Base-by-base conservation (phyloP, 1,140 invertebrate genomes). In the Phenacoccus solenopsis region DNA sequence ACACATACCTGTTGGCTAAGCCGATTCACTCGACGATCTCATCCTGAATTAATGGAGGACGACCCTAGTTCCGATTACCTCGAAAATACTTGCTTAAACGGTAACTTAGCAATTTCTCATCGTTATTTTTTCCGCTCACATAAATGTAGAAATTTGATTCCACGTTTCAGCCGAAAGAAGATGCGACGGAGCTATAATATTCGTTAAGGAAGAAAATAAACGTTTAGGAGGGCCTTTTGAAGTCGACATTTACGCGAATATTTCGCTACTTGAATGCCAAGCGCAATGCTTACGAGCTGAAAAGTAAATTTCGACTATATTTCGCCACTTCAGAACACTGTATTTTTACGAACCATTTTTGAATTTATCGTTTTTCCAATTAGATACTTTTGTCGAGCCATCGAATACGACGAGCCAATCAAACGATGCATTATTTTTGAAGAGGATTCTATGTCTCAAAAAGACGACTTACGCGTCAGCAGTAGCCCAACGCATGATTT, bases 81-180 rank as follows among this genome's bases (percentile, higher is more conserved):
- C 73, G 92, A 95, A 82, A 95, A 95, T 75, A 91, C 90, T 57
- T 95, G 92, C 77, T 78, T 95, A 0, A 91, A 90, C 78, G 88
- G 91, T 92, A 81, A 82, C 75, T 75, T 28, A 16, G 61, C 16
- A 10, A 1, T 28, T 20, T 7, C n/a, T 32, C 13, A 7, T 32
- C 30, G 13, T 32, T 32, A 32, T 13, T 5, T 32, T 5, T 7
- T 32, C 30, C 30, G 13, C 30, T 32, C 5, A 32, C 30, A 32
- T 13, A 5, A 28, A 30, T n/a, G 3, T 30, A 28, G 13, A 28
- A 5, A 21, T 10, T 67, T 67, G 7, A 22, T 67, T 67, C 9
- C 16, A n/a, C 70, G 28, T 70, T 79, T 78, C 25, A 93, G 90
- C 88, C 69, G 90, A 93, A 77, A 81, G 89, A 72, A 82, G 91